Evolutionary conservation across 1,140 invertebrate genomes (phyloP), one percentile per base, ranked within the genome.

Genomic region (Pectinophora gossypiella): DNA sequence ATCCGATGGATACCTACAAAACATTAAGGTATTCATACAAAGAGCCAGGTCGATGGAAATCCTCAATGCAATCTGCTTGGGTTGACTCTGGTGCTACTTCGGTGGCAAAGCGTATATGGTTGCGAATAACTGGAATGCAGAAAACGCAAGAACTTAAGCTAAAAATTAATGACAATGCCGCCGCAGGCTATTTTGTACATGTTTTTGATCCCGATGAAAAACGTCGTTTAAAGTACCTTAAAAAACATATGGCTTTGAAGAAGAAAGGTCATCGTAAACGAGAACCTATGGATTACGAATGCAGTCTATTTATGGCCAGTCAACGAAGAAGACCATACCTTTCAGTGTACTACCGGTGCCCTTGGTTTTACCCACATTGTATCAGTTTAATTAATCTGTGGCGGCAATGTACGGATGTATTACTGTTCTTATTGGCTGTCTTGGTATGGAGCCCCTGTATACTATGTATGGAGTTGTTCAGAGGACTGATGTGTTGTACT

Each of bases 401-500:
- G 58, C 67, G 60, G 42, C 67, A 70, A 45, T 67, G 70, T 54
- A 60, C 56, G 2, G 62, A 74, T 56, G 40, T 78, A 27, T 10
- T 67, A 21, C 51, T 76, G 18, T 75, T 78, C 54, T 43, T 72
- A 19, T 46, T 78, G 5, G 75, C 72, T n/a, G 64, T 61, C 7
- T 50, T 63, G 19, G 59, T 77, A 13, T 76, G 70, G 71, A 70
- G 66, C 55, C 74, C 76, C 10, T 78, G 72, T 61, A 62, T 80
- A 47, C 59, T 76, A 10, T 55, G 56, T 20, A 59, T 61, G 43
- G 71, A 77, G 50, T 21, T 71, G 15, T 72, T 67, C 51, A 69
- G 63, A 56, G 68, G 62, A 16, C 32, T 69, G 16, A 54, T 68
- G 64, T 76, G 68, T 68, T 80, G 74, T 48, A 51, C 63, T 64